phyloP scores from a whole-genome alignment of 2,113 vertebrate species.

The Emydura subglobosa region DNA sequence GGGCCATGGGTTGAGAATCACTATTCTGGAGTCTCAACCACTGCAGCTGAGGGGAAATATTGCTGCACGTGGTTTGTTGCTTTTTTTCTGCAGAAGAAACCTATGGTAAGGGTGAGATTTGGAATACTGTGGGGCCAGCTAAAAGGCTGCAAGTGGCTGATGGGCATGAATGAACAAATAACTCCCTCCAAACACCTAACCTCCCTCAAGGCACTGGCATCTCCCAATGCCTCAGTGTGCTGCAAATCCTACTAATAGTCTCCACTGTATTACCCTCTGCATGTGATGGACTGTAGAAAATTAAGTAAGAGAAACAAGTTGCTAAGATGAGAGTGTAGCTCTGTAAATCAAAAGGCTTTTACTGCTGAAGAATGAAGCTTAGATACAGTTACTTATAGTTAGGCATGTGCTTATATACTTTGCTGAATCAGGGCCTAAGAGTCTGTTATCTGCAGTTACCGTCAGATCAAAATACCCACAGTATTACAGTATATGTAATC shows the following conservation, averaged over 20 bases:
- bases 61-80: too few relatives aligned
- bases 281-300: neutral
- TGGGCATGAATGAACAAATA: neutral
- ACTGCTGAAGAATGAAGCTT: too few relatives aligned
- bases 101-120: too few relatives aligned
- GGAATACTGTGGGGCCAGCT: too few relatives aligned
- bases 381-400: neutral
- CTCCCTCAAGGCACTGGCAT: neutral
- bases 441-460: neutral
- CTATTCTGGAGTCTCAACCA: too few relatives aligned
- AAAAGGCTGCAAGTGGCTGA: too few relatives aligned
- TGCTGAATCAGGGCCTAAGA: neutral
- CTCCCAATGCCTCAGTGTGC: neutral
- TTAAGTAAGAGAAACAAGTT: neutral
- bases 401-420: neutral
- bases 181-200: neutral
- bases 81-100: too few relatives aligned
- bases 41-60: too few relatives aligned
- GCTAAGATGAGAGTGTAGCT: neutral
- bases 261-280: neutral
- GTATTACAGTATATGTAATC: neutral
- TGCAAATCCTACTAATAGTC: neutral
- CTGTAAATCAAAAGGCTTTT: neutral
- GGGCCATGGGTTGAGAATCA: too few relatives aligned
- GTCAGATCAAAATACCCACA: neutral